These are phyloP conservation scores for Caenorhabditis sinica DNA, from an alignment of 2,888 invertebrate species.

Conservation along the genomic window DNA sequence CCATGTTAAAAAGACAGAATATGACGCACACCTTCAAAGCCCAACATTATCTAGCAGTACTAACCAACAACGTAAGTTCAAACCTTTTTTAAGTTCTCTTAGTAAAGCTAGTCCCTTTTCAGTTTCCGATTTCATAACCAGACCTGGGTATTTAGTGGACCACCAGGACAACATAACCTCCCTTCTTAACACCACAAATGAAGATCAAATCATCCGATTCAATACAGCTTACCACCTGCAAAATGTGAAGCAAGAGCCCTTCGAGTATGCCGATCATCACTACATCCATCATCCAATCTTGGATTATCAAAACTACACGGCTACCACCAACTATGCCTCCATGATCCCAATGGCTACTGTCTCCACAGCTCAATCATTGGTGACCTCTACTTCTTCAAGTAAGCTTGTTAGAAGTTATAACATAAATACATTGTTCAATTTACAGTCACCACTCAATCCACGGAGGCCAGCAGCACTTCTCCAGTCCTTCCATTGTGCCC, in stretches of 20 bases:
- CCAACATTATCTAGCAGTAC: slow-evolving; percentile 78
- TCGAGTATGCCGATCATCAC: slow-evolving; percentile 68
- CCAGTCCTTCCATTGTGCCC: slow-evolving; percentile 81
- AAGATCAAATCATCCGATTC: slow-evolving; percentile 69
- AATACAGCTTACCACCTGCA: slow-evolving; percentile 30
- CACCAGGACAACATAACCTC: slow-evolving; percentile 73
- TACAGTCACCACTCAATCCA: slow-evolving; percentile 62
- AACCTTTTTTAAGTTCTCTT: not conserved
- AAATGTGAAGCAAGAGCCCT: slow-evolving; percentile 76
- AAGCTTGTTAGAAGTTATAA: not conserved
- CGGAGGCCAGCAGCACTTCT: slow-evolving; percentile 70
- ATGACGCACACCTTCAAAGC: slow-evolving; percentile 77
- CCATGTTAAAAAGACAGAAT: slow-evolving; percentile 72
- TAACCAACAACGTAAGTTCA: slow-evolving; percentile 65
- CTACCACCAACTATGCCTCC: slow-evolving; percentile 44
- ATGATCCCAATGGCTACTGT: slow-evolving; percentile 64
- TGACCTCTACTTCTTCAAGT: slow-evolving; percentile 64
- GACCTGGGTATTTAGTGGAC: slow-evolving; percentile 59
- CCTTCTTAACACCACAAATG: slow-evolving; percentile 74
- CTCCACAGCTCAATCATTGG: slow-evolving; percentile 34
- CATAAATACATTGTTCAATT: not conserved
- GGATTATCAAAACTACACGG: slow-evolving; percentile 67
- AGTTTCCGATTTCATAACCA: slow-evolving; percentile 68
- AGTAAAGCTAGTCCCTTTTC: slow-evolving; percentile 30
- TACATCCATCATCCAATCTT: slow-evolving; percentile 53